Evolutionary conservation across 2,113 vertebrate species (phyloP).

Genomic region (Sterrhoptilus dennistouni): DNA sequence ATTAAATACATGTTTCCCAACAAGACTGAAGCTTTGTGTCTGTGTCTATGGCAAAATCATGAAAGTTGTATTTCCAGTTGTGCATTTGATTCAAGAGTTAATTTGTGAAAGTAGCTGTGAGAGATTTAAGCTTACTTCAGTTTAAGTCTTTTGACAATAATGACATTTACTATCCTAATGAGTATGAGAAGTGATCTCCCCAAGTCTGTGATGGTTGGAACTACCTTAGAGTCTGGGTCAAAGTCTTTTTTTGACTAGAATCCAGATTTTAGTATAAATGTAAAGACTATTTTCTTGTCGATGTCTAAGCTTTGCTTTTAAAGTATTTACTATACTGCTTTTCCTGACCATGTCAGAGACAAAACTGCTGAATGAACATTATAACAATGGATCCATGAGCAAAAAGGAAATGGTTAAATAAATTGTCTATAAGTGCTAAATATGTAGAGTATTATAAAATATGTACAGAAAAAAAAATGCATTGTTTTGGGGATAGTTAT

Average conservation of each 20-base stretch:
- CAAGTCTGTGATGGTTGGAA: background rate
- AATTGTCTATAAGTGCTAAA: background rate
- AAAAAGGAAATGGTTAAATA: background rate
- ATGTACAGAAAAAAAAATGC: background rate
- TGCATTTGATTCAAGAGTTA: background rate
- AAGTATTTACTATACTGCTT: background rate
- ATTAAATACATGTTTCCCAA: background rate
- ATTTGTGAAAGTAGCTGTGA: background rate
- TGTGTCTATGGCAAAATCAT: background rate
- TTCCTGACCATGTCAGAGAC: background rate
- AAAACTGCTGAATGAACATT: background rate
- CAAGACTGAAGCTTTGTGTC: background rate
- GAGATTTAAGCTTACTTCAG: background rate
- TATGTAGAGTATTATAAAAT: background rate
- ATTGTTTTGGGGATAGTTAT: fast-evolving
- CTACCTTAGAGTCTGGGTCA: background rate
- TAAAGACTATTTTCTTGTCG: background rate
- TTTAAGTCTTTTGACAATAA: background rate
- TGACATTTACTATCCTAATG: background rate
- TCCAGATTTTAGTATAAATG: background rate
- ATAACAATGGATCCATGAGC: background rate
- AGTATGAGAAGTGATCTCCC: background rate
- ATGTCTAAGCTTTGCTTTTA: background rate
- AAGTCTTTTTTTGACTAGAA: background rate
- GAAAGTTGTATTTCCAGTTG: background rate